phyloP scores from a whole-genome alignment of 2,797 vertebrate species.

The Acanthurus tractus region DNA sequence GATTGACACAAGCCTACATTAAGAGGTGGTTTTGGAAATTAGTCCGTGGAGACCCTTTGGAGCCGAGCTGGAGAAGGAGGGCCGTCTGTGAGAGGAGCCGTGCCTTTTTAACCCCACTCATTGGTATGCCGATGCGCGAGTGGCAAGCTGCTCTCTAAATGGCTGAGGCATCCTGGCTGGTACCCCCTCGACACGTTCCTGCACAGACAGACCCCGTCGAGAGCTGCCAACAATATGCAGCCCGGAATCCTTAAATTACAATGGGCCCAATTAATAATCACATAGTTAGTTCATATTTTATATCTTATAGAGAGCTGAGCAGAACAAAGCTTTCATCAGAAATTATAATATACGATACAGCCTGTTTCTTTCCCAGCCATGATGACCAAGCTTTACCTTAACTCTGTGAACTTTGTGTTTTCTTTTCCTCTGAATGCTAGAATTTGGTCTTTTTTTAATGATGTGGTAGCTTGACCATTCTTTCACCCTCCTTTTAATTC shows the following conservation, averaged over 20 bases:
- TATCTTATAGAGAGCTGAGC: slow-evolving; percentile 88
- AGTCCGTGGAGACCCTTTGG: slow-evolving; percentile 99
- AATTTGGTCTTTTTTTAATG: slow-evolving; percentile 78
- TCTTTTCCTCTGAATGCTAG: slow-evolving; percentile 66
- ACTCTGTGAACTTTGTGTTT: slow-evolving; percentile 80
- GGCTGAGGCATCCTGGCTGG: slow-evolving; percentile 95
- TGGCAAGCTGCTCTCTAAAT: slow-evolving; percentile 98
- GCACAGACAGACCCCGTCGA: slow-evolving; percentile 98
- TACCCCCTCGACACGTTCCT: slow-evolving; percentile 96
- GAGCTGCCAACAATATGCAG: slow-evolving; percentile 97
- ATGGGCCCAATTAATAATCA: slow-evolving; percentile 99
- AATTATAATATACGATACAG: slow-evolving; percentile 73
- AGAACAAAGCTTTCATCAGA: slow-evolving; percentile 88
- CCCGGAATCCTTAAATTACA: slow-evolving; percentile 98
- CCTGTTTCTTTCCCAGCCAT: slow-evolving; percentile 65
- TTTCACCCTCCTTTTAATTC: slow-evolving; percentile 78
- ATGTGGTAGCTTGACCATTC: slow-evolving; percentile 77
- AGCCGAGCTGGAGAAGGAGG: slow-evolving; percentile 96
- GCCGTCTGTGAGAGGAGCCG: slow-evolving; percentile 97
- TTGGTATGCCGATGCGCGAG: slow-evolving; percentile 98
- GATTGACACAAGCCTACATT: slow-evolving; percentile 99
- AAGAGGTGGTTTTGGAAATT: slow-evolving; percentile 99
- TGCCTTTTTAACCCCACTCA: slow-evolving; percentile 99
- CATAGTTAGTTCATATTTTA: slow-evolving; percentile 99
- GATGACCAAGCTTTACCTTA: slow-evolving; percentile 79